These are phyloP conservation scores for Meganola albula DNA, from an alignment of 2,888 invertebrate species.

Conservation along the genomic window DNA sequence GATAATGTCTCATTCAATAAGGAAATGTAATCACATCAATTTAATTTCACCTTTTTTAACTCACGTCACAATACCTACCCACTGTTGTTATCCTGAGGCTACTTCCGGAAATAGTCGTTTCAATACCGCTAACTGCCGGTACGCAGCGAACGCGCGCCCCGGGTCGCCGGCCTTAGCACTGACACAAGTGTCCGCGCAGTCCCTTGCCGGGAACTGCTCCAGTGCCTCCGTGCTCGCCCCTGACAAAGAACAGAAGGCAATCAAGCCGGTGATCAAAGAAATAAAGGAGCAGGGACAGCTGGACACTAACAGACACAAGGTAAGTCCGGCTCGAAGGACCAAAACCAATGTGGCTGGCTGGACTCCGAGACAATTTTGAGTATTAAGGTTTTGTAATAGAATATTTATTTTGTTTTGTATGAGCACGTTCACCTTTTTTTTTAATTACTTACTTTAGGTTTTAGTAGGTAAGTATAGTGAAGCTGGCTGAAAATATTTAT, in stretches of 20 bases:
- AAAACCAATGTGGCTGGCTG: conserved; percentile 19
- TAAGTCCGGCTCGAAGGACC: conserved; percentile 29
- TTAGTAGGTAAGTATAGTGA: too few species aligned
- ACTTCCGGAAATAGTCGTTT: background rate
- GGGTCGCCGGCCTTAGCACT: conserved; percentile 49
- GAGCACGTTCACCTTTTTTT: too few species aligned
- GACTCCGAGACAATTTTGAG: conserved; percentile 15
- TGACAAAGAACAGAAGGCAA: conserved; percentile 29
- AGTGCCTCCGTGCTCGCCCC: conserved; percentile 25
- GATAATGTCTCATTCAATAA: too few species aligned
- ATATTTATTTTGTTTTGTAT: too few species aligned
- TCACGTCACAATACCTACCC: conserved; percentile 20
- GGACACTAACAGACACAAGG: conserved; percentile 27
- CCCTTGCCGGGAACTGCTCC: conserved; percentile 37
- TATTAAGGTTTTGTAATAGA: conserved; percentile 17
- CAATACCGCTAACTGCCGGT: conserved; percentile 1
- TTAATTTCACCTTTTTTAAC: background rate
- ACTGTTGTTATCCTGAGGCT: too few species aligned
- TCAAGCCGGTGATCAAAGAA: conserved; percentile 26
- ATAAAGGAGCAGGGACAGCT: conserved; percentile 21
- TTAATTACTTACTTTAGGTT: too few species aligned
- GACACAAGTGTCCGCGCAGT: conserved; percentile 35
- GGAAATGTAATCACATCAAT: background rate
- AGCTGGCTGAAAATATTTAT: too few species aligned
- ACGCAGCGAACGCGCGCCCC: conserved; percentile 54